Conservation (phyloP, 2,797 vertebrate species). For the Uromys caudimaculatus region DNA sequence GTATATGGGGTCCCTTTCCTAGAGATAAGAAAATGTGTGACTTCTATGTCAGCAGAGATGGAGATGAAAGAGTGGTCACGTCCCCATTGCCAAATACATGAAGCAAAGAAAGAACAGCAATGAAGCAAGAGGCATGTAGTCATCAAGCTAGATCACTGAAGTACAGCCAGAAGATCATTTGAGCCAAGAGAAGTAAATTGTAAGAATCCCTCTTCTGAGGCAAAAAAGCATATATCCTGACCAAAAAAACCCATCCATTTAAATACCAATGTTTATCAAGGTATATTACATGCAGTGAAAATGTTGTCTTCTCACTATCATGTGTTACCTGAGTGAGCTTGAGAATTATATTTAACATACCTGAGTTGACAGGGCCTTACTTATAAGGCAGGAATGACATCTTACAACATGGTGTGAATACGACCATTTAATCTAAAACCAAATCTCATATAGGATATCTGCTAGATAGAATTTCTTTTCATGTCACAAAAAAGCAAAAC, state of each 20-base stretch:
- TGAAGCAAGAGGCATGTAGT: neutral
- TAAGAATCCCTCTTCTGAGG: neutral
- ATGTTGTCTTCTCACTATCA: neutral
- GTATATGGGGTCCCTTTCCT: neutral
- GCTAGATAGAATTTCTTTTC: neutral
- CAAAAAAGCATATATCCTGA: neutral
- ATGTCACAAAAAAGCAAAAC: neutral
- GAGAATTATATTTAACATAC: neutral
- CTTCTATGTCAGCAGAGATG: neutral
- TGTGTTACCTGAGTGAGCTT: neutral
- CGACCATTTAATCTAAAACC: neutral
- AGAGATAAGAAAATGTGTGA: too few relatives aligned
- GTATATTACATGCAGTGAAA: neutral
- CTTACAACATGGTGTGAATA: neutral
- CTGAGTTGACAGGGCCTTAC: neutral
- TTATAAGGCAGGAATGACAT: neutral
- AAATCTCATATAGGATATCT: neutral
- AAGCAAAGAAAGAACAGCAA: neutral
- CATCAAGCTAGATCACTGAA: neutral
- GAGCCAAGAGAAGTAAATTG: neutral
- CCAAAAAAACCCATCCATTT: neutral
- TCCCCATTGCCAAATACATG: too few relatives aligned
- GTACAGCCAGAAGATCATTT: neutral
- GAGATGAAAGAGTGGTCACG: neutral
- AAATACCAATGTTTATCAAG: neutral